Percentiles rank a stretch among this genome's conserved stretches.
phyloP scores from a whole-genome alignment of 1,140 invertebrate species.

The Ephestia elutella region DNA sequence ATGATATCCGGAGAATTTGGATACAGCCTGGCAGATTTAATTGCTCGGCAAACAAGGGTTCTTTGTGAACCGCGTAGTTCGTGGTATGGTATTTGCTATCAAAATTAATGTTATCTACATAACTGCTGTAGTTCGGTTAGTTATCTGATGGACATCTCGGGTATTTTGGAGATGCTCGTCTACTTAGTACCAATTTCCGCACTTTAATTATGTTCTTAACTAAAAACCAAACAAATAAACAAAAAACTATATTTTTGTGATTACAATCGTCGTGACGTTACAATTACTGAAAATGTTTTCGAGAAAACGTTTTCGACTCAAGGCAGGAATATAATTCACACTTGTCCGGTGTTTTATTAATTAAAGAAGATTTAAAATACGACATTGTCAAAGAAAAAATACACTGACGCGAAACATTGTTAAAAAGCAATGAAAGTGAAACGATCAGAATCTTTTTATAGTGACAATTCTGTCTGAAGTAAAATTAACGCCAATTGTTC shows the following conservation, averaged over 20 bases:
- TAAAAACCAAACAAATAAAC: too few species aligned
- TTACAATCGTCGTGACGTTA: too few species aligned
- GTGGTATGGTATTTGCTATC: constrained; percentile 5
- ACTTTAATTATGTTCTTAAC: too few species aligned
- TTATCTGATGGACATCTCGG: constrained; percentile 9
- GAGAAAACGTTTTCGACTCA: too few species aligned
- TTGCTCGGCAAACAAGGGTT: constrained; percentile 24
- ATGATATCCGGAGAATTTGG: constrained; percentile 33
- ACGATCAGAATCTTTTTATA: constrained; percentile 3
- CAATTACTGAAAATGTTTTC: too few species aligned
- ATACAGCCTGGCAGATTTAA: constrained; percentile 26
- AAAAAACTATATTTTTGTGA: too few species aligned
- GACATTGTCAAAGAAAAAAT: background rate
- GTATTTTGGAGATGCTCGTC: background rate
- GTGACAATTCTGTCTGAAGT: background rate
- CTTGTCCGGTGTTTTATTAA: too few species aligned
- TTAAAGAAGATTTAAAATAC: constrained; percentile 2
- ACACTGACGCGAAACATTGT: constrained; percentile 10
- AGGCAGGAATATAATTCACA: too few species aligned
- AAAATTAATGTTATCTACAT: background rate
- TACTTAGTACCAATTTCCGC: too few species aligned
- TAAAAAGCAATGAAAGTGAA: background rate
- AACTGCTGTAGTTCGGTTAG: background rate
- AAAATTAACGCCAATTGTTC: constrained; percentile 19
- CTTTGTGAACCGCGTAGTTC: background rate